Evolutionary conservation across 1,140 invertebrate genomes (phyloP).

Genomic region (Leptopilina boulardi): DNA sequence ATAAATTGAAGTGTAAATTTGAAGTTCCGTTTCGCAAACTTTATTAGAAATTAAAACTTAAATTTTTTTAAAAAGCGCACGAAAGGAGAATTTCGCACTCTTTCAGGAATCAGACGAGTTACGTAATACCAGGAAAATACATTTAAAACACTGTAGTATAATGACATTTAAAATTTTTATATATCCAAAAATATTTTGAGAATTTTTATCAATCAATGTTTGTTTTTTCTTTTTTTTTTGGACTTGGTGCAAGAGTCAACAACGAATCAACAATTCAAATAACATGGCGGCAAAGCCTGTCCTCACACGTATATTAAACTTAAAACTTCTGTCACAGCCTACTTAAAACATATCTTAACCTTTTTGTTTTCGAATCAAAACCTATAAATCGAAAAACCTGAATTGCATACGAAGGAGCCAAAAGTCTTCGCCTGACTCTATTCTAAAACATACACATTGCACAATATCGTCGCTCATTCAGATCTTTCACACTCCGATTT

Average conservation of each 20-base stretch:
- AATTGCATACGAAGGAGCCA: conserved; percentile 46
- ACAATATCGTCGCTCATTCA: conserved; percentile 34
- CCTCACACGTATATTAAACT: conserved; percentile 48
- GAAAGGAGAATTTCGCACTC: neutral
- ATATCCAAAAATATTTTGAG: neutral
- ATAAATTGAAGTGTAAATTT: no score
- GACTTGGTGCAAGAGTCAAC: neutral
- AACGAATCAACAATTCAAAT: conserved; percentile 23
- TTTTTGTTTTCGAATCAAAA: conserved; percentile 29
- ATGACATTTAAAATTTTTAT: conserved; percentile 63
- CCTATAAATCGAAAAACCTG: conserved; percentile 26
- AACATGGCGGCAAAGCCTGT: neutral
- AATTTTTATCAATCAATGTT: neutral
- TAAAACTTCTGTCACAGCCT: conserved; percentile 69
- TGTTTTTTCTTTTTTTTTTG: neutral
- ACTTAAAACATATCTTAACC: conserved; percentile 54
- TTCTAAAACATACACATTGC: conserved; percentile 54
- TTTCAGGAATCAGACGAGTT: conserved; percentile 22
- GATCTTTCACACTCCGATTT: conserved; percentile 34
- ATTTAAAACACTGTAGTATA: conserved; percentile 45
- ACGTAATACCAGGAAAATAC: neutral
- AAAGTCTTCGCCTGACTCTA: conserved; percentile 49
- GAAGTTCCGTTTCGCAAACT: no score
- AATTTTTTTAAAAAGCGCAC: neutral
- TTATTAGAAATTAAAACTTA: neutral